Evolutionary conservation across 2,888 invertebrate genomes (phyloP).

Genomic region (Athalia circularis): DNA sequence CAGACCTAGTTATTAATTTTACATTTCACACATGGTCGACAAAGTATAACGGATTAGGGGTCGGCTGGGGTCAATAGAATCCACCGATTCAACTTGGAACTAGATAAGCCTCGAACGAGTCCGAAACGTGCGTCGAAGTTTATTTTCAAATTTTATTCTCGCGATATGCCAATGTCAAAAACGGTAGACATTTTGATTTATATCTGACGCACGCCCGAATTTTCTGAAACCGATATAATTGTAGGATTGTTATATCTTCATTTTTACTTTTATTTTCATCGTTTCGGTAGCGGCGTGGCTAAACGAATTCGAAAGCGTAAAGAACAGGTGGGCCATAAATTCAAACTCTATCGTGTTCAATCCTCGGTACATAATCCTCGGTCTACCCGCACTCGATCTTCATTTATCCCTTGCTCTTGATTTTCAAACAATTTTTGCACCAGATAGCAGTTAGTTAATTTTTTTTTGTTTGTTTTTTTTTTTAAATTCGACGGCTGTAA

Average conservation of each 20-base stretch:
- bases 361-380: constrained; percentile 42
- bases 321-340: constrained; percentile 45
- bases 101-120: constrained; percentile 6
- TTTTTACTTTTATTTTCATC: constrained; percentile 25
- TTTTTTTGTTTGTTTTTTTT: too few species aligned
- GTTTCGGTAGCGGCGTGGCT: constrained; percentile 3
- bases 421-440: constrained; percentile 20
- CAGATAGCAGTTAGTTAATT: not conserved
- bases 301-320: constrained; percentile 38
- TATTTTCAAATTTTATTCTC: not conserved
- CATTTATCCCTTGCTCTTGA: constrained; percentile 21
- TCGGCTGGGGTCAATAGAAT: constrained; percentile 31
- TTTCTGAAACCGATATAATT: not conserved
- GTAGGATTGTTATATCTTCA: not conserved
- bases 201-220: not conserved
- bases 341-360: constrained; percentile 24
- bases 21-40: constrained; percentile 34
- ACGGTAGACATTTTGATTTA: not conserved
- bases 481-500: too few species aligned
- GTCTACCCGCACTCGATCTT: constrained; percentile 40
- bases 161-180: too few species aligned
- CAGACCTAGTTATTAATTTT: constrained; percentile 48
- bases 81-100: constrained; percentile 22
- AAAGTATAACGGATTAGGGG: constrained; percentile 43
- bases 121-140: not conserved